Percentiles rank a stretch among this genome's conserved stretches.
These are phyloP conservation scores for Ophion ellenae DNA, from an alignment of 2,888 invertebrate species.

Conservation along the genomic window DNA sequence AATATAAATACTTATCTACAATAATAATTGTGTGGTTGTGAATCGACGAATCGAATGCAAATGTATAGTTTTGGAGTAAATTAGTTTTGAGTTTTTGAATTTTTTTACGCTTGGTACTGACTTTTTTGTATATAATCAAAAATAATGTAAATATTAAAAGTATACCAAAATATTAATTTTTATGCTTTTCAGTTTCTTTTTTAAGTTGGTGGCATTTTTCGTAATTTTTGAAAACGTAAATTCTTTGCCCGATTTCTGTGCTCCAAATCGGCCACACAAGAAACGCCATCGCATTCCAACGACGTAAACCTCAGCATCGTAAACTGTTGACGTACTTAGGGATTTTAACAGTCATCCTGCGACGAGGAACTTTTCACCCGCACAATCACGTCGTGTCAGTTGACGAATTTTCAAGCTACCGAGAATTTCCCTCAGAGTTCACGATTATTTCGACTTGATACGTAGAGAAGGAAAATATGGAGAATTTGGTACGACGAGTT, in stretches of 20 bases:
- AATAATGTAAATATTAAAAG: too few species aligned
- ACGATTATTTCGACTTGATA: constrained; percentile 7
- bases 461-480: not conserved
- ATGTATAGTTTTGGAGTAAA: too few species aligned
- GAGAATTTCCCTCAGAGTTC: not conserved
- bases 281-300: not conserved
- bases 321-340: constrained; percentile 75
- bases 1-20: too few species aligned
- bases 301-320: not conserved
- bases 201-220: too few species aligned
- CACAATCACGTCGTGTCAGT: constrained; percentile 27
- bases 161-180: too few species aligned
- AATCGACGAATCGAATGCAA: too few species aligned
- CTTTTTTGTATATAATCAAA: too few species aligned
- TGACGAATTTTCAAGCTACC: not conserved
- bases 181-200: too few species aligned
- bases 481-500: not conserved
- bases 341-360: constrained; percentile 81
- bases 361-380: constrained; percentile 17
- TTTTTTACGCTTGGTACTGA: too few species aligned
- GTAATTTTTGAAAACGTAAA: not conserved
- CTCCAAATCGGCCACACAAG: not conserved
- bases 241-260: not conserved
- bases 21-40: too few species aligned
- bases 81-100: too few species aligned